Evolutionary conservation across 2,888 invertebrate genomes (phyloP).

Genomic region (Clistopyga incitator): DNA sequence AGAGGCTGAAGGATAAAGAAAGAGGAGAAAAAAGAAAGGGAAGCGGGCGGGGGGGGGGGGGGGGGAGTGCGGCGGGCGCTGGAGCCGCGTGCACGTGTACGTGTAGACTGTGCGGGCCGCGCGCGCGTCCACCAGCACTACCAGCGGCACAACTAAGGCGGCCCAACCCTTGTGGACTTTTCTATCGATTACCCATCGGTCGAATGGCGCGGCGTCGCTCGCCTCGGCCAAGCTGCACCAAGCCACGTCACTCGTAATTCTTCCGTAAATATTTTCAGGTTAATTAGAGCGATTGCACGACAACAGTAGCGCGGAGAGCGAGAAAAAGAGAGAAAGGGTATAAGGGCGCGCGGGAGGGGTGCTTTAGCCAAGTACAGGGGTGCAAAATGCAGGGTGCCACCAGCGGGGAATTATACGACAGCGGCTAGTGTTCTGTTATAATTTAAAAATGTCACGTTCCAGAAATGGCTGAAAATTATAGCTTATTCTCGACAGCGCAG

Average conservation of each 20-base stretch:
- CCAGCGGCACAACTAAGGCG: constrained; percentile 73
- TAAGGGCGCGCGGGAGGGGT: background rate
- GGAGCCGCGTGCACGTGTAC: constrained; percentile 49
- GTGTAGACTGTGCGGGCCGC: constrained; percentile 48
- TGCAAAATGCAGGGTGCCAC: background rate
- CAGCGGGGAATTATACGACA: background rate
- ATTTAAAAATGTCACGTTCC: constrained; percentile 56
- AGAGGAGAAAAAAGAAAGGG: constrained; percentile 2
- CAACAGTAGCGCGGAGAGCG: constrained; percentile 42
- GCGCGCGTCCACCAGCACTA: constrained; percentile 55
- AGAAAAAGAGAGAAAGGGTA: constrained; percentile 31
- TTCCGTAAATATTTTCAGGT: constrained; percentile 81
- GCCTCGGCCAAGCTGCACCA: constrained; percentile 68
- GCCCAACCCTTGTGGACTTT: constrained; percentile 84
- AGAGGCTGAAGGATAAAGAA: too few relatives aligned
- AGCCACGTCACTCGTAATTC: constrained; percentile 76
- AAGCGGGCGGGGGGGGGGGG: background rate
- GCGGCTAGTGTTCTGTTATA: constrained; percentile 47
- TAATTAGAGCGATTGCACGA: constrained; percentile 78
- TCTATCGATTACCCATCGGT: constrained; percentile 83
- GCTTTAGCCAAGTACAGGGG: constrained; percentile 17
- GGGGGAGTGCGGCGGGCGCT: background rate
- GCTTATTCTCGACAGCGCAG: constrained; percentile 18
- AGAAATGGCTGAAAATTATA: constrained; percentile 55
- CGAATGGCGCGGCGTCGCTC: constrained; percentile 68